These are phyloP conservation scores for Eubasilissa regina DNA, from an alignment of 1,140 invertebrate species.

Conservation along the genomic window DNA sequence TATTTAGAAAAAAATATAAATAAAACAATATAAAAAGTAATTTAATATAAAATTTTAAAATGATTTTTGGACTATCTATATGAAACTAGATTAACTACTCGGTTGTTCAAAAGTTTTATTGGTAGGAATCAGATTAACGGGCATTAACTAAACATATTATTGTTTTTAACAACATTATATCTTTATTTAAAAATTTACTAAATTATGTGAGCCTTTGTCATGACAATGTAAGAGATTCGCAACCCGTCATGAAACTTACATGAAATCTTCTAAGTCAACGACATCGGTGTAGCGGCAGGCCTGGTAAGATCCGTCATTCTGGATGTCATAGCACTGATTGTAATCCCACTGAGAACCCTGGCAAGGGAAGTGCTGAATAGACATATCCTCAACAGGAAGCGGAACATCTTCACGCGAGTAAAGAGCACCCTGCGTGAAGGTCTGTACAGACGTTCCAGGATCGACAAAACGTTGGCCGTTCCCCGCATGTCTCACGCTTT, in stretches of 20 bases:
- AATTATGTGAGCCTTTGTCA: no score
- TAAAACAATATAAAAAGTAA: no score
- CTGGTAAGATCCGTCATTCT: conserved; percentile 70
- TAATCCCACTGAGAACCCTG: conserved; percentile 75
- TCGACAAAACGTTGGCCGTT: conserved; percentile 12
- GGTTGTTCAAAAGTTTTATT: no score
- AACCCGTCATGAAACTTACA: conserved; percentile 72
- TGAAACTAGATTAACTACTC: no score
- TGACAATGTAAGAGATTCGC: no score
- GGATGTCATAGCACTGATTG: conserved; percentile 74
- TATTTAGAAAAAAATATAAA: no score
- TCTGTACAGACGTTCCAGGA: neutral
- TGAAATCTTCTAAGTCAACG: conserved; percentile 80
- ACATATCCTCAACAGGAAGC: neutral
- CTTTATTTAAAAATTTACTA: neutral
- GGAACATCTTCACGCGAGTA: conserved; percentile 28
- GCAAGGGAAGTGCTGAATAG: conserved; percentile 68
- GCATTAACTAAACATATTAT: no score
- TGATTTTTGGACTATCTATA: no score
- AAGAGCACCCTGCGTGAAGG: conserved; percentile 15
- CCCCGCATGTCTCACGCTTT: neutral
- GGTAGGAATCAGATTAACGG: no score
- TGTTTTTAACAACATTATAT: no score
- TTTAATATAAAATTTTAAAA: no score
- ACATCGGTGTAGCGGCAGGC: conserved; percentile 76